Conservation (phyloP, 1,140 invertebrate species). For the Cherax destructor region DNA sequence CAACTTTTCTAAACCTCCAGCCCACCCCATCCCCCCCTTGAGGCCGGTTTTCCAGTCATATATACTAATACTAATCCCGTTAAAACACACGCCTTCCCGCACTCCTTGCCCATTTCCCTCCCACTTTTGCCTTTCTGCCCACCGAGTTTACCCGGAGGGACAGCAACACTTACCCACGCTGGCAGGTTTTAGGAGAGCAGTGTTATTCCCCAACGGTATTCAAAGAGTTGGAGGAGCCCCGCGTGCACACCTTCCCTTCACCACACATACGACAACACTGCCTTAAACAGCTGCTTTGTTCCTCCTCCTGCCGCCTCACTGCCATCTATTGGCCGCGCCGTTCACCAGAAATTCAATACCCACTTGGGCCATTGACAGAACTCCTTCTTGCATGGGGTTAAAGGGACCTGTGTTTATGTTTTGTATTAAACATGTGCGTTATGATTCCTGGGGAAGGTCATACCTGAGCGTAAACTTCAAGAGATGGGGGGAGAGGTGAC, state of each 20-base stretch:
- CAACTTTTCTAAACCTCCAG: neutral
- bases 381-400: no score
- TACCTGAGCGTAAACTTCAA: no score
- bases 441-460: no score
- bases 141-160: no score
- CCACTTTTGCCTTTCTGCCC: neutral
- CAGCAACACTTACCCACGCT: no score
- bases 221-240: neutral
- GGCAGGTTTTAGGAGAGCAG: neutral
- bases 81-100: neutral
- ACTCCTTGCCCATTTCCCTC: neutral
- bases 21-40: neutral
- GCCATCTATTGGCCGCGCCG: neutral
- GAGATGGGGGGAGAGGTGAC: no score
- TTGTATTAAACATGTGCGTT: no score
- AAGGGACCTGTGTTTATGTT: no score
- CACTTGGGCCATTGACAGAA: constrained; percentile 1
- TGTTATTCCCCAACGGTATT: neutral
- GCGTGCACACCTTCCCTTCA: constrained; percentile 6
- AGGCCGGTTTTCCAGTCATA: constrained; percentile 2
- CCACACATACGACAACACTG: constrained; percentile 3
- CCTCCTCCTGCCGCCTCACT: neutral
- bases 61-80: neutral
- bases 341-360: constrained; percentile 10
- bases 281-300: neutral